Percentiles rank a stretch among this genome's conserved stretches.
Conservation (phyloP, 2,888 invertebrate genomes). For the Diarsia mendica region DNA sequence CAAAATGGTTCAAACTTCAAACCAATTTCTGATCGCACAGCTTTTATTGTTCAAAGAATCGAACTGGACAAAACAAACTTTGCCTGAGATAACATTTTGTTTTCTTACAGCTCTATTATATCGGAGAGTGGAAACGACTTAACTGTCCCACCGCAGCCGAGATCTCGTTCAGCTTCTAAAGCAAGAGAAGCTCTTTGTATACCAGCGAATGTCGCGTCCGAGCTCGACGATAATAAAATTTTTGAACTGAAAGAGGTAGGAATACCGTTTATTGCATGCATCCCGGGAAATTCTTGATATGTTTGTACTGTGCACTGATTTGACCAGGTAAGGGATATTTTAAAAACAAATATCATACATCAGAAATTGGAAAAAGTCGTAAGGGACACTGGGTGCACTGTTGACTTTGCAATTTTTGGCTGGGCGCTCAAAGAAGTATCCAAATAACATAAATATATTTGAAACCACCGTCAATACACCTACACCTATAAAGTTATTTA, state of each 20-base stretch:
- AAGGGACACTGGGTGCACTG: neutral
- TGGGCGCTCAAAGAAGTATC: neutral
- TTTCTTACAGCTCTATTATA: constrained; percentile 76
- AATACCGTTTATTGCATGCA: constrained; percentile 29
- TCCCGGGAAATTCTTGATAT: constrained; percentile 5
- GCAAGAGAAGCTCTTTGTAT: constrained; percentile 83
- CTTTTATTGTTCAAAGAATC: constrained; percentile 24
- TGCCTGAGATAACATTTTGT: constrained; percentile 45
- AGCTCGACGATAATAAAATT: constrained; percentile 91
- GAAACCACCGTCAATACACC: neutral
- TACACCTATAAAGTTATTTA: too few relatives aligned
- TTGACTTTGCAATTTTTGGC: neutral
- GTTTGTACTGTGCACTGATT: constrained; percentile 4
- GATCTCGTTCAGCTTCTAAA: constrained; percentile 82
- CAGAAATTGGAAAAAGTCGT: neutral
- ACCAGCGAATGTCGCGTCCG: constrained; percentile 87
- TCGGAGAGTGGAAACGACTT: constrained; percentile 77
- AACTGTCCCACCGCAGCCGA: constrained; percentile 73
- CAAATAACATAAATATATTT: neutral
- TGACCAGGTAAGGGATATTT: neutral
- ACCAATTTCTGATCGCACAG: constrained; percentile 26
- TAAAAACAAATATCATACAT: neutral
- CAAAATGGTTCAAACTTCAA: neutral
- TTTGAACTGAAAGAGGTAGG: constrained; percentile 92
- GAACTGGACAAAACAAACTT: constrained; percentile 22